These are phyloP conservation scores for Apocrypta bakeri DNA, from an alignment of 1,140 invertebrate genomes.

Conservation along the genomic window DNA sequence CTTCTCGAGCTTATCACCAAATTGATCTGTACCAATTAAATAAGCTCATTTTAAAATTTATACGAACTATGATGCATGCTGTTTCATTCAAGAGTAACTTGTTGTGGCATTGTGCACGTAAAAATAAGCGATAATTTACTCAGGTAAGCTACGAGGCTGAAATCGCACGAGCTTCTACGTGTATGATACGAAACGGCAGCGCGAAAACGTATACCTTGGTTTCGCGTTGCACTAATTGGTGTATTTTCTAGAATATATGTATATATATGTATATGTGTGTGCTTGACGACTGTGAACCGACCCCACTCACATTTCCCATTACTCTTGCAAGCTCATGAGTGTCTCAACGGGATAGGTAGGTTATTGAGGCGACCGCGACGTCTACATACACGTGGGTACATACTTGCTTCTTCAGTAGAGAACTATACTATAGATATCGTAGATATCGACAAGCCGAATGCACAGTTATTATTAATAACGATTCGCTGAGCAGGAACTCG, in stretches of 20 bases:
- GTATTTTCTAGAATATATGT: conserved; percentile 53
- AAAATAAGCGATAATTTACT: too few relatives aligned
- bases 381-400: neutral
- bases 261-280: neutral
- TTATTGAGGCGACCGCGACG: neutral
- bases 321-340: neutral
- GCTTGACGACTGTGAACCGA: neutral
- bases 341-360: neutral
- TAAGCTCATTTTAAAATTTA: too few relatives aligned
- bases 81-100: too few relatives aligned
- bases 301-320: neutral
- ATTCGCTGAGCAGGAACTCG: neutral
- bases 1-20: neutral
- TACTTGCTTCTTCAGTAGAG: too few relatives aligned
- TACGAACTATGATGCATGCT: too few relatives aligned
- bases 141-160: too few relatives aligned
- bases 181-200: neutral
- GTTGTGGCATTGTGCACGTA: too few relatives aligned
- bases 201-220: neutral
- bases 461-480: neutral
- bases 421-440: too few relatives aligned
- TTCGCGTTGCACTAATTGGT: conserved; percentile 59
- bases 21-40: too few relatives aligned
- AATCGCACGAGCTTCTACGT: too few relatives aligned
- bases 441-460: neutral